Evolutionary conservation across 1,140 invertebrate species (phyloP).

Genomic region (Caerostris extrusa): DNA sequence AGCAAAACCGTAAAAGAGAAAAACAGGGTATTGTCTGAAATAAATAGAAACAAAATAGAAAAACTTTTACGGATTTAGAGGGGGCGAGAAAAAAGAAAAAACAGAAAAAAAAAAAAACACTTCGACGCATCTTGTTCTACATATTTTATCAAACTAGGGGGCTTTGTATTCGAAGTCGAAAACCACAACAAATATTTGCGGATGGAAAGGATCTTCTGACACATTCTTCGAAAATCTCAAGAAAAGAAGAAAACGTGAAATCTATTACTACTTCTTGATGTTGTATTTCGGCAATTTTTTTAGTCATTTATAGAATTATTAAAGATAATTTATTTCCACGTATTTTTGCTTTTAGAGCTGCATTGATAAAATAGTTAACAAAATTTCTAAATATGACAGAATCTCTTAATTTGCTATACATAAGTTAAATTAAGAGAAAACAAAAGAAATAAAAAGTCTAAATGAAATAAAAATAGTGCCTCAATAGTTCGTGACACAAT

Average conservation of each 20-base stretch:
- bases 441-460: too few species aligned
- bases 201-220: not conserved
- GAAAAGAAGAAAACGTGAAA: not conserved
- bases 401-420: not conserved
- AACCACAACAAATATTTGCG: conserved; percentile 45
- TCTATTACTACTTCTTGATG: not conserved
- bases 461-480: too few species aligned
- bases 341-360: too few species aligned
- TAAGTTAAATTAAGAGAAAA: too few species aligned
- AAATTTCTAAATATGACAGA: not conserved
- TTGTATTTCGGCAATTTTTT: not conserved
- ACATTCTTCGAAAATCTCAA: not conserved
- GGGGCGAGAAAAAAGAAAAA: conserved; percentile 2
- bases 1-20: conserved; percentile 6
- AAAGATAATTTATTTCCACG: not conserved
- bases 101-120: not conserved
- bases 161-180: not conserved
- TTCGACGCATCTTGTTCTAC: conserved; percentile 31
- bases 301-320: not conserved
- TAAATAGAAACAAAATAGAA: conserved; percentile 32
- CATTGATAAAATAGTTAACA: too few species aligned
- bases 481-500: too few species aligned
- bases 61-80: conserved; percentile 10
- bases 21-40: conserved; percentile 2
- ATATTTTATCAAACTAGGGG: conserved; percentile 39